A percentile compares a stretch with the other conserved stretches of the same genome.
These are phyloP conservation scores for Philereme transversata DNA, from an alignment of 2,888 invertebrate species.

Conservation along the genomic window DNA sequence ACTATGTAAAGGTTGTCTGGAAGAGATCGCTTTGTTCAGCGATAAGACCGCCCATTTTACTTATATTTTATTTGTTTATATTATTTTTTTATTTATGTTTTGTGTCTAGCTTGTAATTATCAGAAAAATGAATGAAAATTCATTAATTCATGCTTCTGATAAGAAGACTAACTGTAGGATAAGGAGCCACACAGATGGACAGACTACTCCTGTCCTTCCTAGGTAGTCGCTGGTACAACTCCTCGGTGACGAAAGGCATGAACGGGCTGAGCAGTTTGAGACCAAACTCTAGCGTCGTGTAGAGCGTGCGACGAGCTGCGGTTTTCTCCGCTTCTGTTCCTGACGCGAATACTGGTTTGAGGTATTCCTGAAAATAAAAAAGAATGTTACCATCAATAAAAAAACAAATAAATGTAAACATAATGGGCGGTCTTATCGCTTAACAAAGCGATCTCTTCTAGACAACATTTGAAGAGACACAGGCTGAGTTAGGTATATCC, in stretches of 20 bases:
- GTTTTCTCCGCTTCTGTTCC: conserved; percentile 81
- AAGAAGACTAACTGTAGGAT: conserved; percentile 85
- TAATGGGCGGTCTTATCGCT: no score
- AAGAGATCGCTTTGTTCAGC: no score
- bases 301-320: conserved; percentile 89
- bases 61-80: no score
- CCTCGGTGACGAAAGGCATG: conserved; percentile 99
- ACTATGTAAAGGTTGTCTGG: no score
- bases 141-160: not conserved
- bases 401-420: no score
- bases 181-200: conserved; percentile 95
- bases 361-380: conserved; percentile 86
- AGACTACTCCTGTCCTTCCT: conserved; percentile 83
- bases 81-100: no score
- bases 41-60: no score
- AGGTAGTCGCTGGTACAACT: conserved; percentile 96
- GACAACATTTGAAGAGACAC: no score
- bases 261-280: conserved; percentile 95
- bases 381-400: not conserved
- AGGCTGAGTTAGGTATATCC: no score
- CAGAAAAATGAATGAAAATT: no score
- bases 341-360: conserved; percentile 92
- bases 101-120: no score
- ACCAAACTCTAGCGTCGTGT: conserved; percentile 92
- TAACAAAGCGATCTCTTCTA: no score